A percentile compares a stretch with the other conserved stretches of the same genome.
These are phyloP conservation scores for Drosophila buzzatii DNA, from an alignment of 2,888 invertebrate species.

Conservation along the genomic window DNA sequence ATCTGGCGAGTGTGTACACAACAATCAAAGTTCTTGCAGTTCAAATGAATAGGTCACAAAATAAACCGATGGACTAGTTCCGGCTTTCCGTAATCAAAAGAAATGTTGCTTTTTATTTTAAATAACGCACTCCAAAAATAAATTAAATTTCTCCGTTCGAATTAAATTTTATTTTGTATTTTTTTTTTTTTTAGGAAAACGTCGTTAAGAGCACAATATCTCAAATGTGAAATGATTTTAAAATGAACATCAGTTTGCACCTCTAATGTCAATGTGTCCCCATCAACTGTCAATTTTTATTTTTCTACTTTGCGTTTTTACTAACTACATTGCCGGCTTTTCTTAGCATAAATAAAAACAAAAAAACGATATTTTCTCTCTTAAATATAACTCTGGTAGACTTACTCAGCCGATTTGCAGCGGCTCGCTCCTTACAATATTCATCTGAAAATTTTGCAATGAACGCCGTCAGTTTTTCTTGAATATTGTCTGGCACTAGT, in stretches of 20 bases:
- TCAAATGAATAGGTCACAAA: background rate
- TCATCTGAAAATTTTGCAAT: slow-evolving; percentile 58
- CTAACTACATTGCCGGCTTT: slow-evolving; percentile 30
- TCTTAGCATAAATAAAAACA: background rate
- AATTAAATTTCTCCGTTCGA: background rate
- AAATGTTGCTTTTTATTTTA: background rate
- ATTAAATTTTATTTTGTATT: background rate
- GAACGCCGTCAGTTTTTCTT: slow-evolving; percentile 55
- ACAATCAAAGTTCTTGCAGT: background rate
- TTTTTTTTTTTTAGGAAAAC: background rate
- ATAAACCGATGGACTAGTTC: background rate
- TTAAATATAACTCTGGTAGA: background rate
- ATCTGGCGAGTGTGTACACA: slow-evolving; percentile 51
- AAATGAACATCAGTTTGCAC: background rate
- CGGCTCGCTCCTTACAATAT: slow-evolving; percentile 44
- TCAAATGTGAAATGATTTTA: background rate
- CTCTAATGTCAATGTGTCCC: slow-evolving; percentile 36
- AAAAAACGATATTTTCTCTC: background rate
- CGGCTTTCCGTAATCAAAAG: background rate
- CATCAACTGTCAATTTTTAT: background rate
- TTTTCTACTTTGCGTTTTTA: background rate
- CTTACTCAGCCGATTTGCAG: slow-evolving; percentile 61
- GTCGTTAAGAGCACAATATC: background rate
- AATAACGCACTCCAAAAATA: background rate
- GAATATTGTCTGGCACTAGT: slow-evolving; percentile 53